Conservation (phyloP, 2,888 invertebrate genomes). For the Leptinotarsa juncta region DNA sequence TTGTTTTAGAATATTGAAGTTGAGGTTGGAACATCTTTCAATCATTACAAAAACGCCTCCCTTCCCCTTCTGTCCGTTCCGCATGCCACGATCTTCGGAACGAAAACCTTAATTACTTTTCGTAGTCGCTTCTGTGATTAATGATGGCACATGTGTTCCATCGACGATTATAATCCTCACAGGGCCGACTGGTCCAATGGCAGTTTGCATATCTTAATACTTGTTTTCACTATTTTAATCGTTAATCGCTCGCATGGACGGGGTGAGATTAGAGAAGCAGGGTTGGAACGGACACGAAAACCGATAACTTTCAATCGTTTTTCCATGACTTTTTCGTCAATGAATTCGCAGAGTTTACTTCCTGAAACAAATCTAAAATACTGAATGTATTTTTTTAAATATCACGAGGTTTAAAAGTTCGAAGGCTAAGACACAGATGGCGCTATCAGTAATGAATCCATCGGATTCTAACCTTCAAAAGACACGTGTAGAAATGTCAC, state of each 20-base stretch:
- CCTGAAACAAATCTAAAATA: too few species aligned
- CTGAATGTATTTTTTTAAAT: too few species aligned
- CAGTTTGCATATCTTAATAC: conserved; percentile 56
- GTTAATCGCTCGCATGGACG: conserved; percentile 24
- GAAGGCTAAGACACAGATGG: too few species aligned
- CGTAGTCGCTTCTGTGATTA: conserved; percentile 57
- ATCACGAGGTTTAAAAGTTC: background rate
- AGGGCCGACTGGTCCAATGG: conserved; percentile 41
- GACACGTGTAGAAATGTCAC: too few species aligned
- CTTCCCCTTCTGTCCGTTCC: background rate
- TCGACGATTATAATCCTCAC: conserved; percentile 53
- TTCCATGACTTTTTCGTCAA: background rate
- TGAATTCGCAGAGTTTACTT: too few species aligned
- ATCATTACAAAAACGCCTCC: background rate
- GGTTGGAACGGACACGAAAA: background rate
- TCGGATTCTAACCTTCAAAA: too few species aligned
- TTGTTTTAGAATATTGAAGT: too few species aligned
- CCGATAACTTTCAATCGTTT: background rate
- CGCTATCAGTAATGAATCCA: too few species aligned
- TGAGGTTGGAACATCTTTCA: too few species aligned
- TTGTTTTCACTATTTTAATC: conserved; percentile 54
- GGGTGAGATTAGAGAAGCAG: conserved; percentile 24
- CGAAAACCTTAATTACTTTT: conserved; percentile 64
- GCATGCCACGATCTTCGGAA: conserved; percentile 47
- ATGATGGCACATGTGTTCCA: conserved; percentile 61